Evolutionary conservation across 1,140 invertebrate species (phyloP), one percentile per base, ranked within the genome.

Genomic region (Palaemon carinicauda): DNA sequence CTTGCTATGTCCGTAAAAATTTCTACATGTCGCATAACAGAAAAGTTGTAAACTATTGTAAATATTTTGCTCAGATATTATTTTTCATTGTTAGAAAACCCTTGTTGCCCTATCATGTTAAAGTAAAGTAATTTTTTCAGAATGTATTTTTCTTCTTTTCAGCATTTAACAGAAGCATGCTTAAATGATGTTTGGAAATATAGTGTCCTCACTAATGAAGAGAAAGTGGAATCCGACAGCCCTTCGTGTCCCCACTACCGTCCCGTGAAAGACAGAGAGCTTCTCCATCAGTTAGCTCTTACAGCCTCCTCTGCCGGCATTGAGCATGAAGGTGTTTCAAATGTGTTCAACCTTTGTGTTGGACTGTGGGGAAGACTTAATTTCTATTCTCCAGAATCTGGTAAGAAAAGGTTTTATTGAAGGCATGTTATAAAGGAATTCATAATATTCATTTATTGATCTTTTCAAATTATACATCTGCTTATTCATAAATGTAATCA

Each of bases 291-390:
- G 15, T 71, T 87, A 54, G 84, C 80, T 19, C 84, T 77, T 27
- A 86, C 85, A 27, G 74, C 87, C 5, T 53, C 33, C 27, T 21
- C 19, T 5, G 33, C 53, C 60, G 21, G 53, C 56, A 54, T 88
- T 33, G 52, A 80, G 33, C n/a, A 82, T 74, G 7, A 54, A 88
- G 74, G 91, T 91, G 71, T 91, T 89, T 88, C 89, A 19, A 89
- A 91, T 60, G 94, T 97, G n/a, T 97, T 96, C 95, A 93, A 94
- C 54, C 92, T 98, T 1, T 95, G 96, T 90, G 93, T 95, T 1
- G 95, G 96, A 0, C 93, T 98, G 1, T 98, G 96, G 97, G 96
- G 96, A 3, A 93, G 93, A 52, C 92, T 95, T 14, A 82, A 88
- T 69, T 89, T 88, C 17, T 82, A 87, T 53, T 81, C 75, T 69